Evolutionary conservation across 2,797 vertebrate genomes (phyloP).

Genomic region (Amniataba percoides): DNA sequence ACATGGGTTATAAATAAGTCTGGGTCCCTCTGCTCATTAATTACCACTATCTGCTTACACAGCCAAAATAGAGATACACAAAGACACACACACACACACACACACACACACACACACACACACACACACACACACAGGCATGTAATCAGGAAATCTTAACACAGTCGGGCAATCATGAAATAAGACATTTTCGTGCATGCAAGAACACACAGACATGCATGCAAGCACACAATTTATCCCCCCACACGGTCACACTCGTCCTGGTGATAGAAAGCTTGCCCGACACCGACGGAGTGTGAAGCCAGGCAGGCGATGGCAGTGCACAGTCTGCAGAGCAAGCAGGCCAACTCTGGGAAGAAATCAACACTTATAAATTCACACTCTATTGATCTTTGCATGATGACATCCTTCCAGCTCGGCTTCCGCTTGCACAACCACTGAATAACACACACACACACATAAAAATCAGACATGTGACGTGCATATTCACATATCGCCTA

Average conservation of each 20-base stretch:
- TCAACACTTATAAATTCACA: slow-evolving; percentile 59
- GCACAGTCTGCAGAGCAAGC: slow-evolving; percentile 49
- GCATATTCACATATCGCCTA: not conserved
- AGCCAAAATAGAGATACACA: slow-evolving; percentile 23
- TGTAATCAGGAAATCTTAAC: slow-evolving; percentile 25
- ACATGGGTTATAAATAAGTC: slow-evolving; percentile 56
- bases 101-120: not conserved
- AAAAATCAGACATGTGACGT: slow-evolving; percentile 31
- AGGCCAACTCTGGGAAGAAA: slow-evolving; percentile 42
- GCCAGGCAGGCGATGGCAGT: slow-evolving; percentile 21
- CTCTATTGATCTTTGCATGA: slow-evolving; percentile 59
- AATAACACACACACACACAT: slow-evolving; percentile 27
- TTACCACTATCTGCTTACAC: slow-evolving; percentile 50
- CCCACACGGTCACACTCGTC: slow-evolving; percentile 22
- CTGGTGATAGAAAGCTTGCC: slow-evolving; percentile 44
- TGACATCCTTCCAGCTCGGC: slow-evolving; percentile 45
- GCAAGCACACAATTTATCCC: slow-evolving; percentile 15
- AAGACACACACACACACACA: too few species aligned
- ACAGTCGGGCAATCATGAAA: slow-evolving; percentile 24
- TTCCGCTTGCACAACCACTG: slow-evolving; percentile 21
- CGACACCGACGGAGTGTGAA: slow-evolving; percentile 54
- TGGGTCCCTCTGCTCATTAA: slow-evolving; percentile 47
- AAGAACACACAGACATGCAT: slow-evolving; percentile 14
- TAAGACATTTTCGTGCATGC: slow-evolving; percentile 17
- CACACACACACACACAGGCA: slow-evolving; percentile 6